Evolutionary conservation across 2,888 invertebrate species (phyloP).

Genomic region (Aricia artaxerxes): DNA sequence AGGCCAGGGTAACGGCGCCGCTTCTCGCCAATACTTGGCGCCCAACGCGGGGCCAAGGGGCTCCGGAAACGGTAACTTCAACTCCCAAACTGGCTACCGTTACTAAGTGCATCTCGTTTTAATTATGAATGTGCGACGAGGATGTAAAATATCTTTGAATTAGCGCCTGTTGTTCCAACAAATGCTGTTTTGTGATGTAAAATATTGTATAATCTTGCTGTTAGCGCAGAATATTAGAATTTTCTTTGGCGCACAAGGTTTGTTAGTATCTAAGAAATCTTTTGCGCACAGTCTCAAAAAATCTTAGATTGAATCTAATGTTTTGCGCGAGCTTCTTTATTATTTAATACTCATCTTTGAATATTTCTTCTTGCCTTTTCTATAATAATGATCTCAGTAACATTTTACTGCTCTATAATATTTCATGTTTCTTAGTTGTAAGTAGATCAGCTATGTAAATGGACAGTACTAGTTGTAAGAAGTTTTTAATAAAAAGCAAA

Average conservation of each 20-base stretch:
- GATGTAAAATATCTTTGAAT: constrained; percentile 26
- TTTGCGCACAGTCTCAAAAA: not conserved
- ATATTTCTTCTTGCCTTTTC: constrained; percentile 41
- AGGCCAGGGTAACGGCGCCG: constrained; percentile 52
- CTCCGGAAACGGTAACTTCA: constrained; percentile 71
- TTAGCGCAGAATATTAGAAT: not conserved
- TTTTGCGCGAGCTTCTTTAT: not conserved
- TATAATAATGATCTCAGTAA: constrained; percentile 52
- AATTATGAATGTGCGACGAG: constrained; percentile 28
- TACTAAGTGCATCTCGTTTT: constrained; percentile 52
- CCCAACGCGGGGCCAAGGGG: constrained; percentile 66
- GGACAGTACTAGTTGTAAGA: constrained; percentile 69
- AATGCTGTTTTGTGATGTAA: constrained; percentile 49
- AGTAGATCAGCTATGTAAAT: constrained; percentile 48
- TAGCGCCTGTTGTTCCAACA: constrained; percentile 39
- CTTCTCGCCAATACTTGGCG: constrained; percentile 70
- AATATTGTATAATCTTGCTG: constrained; percentile 33
- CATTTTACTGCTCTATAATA: constrained; percentile 43
- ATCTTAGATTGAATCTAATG: not conserved
- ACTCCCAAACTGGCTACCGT: constrained; percentile 69
- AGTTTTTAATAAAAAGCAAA: constrained; percentile 52
- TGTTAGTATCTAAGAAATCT: constrained; percentile 7
- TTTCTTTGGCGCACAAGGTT: not conserved
- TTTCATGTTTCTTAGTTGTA: constrained; percentile 45
- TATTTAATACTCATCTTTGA: constrained; percentile 42